Evolutionary conservation across 2,888 invertebrate genomes (phyloP).

Genomic region (Diplolepis rosae): DNA sequence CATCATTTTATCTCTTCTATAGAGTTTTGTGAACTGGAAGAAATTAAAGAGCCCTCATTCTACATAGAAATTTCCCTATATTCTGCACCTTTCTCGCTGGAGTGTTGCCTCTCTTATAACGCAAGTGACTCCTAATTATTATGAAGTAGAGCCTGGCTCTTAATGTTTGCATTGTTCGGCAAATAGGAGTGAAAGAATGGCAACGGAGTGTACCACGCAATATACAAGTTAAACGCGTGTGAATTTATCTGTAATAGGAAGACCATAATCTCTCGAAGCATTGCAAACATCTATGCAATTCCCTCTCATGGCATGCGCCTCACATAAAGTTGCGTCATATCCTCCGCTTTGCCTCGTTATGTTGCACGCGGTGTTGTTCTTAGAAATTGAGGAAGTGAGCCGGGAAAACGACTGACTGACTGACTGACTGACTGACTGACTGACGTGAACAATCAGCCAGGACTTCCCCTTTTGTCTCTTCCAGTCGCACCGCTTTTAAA

Average conservation of each 20-base stretch:
- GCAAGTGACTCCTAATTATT: constrained; percentile 1
- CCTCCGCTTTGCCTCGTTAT: constrained; percentile 13
- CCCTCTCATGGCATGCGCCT: constrained; percentile 13
- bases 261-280: constrained; percentile 17
- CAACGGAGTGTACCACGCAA: constrained; percentile 19
- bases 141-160: constrained; percentile 1
- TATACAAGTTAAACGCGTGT: constrained; percentile 22
- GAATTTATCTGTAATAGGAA: constrained; percentile 28
- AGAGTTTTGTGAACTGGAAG: neutral
- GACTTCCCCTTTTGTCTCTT: neutral
- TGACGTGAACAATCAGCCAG: neutral
- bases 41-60: constrained; percentile 2
- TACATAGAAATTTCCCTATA: neutral
- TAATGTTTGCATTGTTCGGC: neutral
- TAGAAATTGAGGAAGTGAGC: neutral
- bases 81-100: neutral
- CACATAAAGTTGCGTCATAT: constrained; percentile 16
- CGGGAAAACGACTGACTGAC: neutral
- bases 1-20: neutral
- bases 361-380: neutral
- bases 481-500: neutral
- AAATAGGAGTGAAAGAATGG: constrained; percentile 11
- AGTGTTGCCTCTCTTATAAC: neutral
- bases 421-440: neutral
- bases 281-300: constrained; percentile 10